Percentiles rank a stretch among this genome's conserved stretches.
Conservation (phyloP, 2,797 vertebrate species). For the Nannoperca australis region DNA sequence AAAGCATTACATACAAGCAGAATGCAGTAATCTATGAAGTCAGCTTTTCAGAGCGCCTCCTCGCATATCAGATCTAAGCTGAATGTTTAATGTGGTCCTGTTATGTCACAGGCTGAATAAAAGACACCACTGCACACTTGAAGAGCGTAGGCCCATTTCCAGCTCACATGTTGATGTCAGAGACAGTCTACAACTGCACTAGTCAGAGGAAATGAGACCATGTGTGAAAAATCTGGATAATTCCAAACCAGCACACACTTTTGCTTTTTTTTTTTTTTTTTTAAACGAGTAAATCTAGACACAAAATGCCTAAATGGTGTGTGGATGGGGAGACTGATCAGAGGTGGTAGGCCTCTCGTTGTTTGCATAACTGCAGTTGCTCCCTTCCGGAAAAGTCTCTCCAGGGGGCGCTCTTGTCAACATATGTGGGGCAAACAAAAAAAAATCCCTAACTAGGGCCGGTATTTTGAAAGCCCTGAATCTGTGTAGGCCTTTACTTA, state of each 20-base stretch:
- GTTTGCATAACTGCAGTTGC: constrained; percentile 50
- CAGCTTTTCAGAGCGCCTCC: neutral
- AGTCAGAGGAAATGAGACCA: neutral
- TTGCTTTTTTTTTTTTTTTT: too few species aligned
- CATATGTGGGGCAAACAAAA: constrained; percentile 22
- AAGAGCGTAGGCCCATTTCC: neutral
- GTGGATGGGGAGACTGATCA: neutral
- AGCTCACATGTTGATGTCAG: neutral
- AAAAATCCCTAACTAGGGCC: constrained; percentile 10
- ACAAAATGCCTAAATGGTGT: neutral
- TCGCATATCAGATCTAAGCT: neutral
- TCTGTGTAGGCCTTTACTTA: neutral
- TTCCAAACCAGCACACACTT: neutral
- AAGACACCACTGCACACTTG: neutral
- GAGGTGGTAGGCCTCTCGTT: neutral
- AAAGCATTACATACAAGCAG: constrained; percentile 1
- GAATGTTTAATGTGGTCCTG: neutral
- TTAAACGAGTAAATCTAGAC: neutral
- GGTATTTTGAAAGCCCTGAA: constrained; percentile 7
- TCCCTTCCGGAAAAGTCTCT: constrained; percentile 49
- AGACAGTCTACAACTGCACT: neutral
- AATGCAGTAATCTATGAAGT: neutral
- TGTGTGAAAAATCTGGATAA: neutral
- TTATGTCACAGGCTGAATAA: neutral
- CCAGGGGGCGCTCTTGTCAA: constrained; percentile 65